phyloP scores from a whole-genome alignment of 2,888 invertebrate genomes.

The Disparrhopalites patrizii region DNA sequence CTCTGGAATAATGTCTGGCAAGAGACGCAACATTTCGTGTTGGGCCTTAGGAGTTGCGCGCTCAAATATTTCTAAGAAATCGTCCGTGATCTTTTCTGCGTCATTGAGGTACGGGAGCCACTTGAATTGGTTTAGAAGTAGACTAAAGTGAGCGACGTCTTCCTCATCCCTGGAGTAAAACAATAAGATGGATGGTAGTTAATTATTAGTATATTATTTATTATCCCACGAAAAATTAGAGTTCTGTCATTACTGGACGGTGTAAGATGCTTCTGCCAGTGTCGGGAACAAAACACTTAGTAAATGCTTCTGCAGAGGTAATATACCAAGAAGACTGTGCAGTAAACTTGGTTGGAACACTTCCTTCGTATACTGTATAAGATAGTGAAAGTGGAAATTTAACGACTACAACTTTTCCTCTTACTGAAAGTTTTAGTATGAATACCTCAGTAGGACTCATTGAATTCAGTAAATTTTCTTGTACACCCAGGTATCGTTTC shows the following conservation, averaged over 20 bases:
- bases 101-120: conserved; percentile 22
- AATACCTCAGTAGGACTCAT: conserved; percentile 23
- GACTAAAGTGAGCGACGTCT: conserved; percentile 6
- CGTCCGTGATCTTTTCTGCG: conserved; percentile 10
- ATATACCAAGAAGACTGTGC: conserved; percentile 15
- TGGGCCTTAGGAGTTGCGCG: conserved; percentile 11
- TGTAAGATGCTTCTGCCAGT: conserved; percentile 13
- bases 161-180: conserved; percentile 9
- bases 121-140: conserved; percentile 21
- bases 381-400: background rate
- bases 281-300: conserved; percentile 12
- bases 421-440: background rate
- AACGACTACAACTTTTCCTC: background rate
- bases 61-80: conserved; percentile 15
- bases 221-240: no score
- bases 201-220: background rate
- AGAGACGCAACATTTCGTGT: conserved; percentile 14
- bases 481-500: conserved; percentile 12
- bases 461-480: conserved; percentile 16
- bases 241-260: conserved; percentile 1
- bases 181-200: background rate
- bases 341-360: conserved; percentile 15
- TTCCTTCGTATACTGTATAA: conserved; percentile 9
- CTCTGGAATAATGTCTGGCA: conserved; percentile 23
- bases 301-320: conserved; percentile 14